Base-by-base conservation (phyloP, 2,113 vertebrate genomes). In the Hydrolagus affinis region DNA sequence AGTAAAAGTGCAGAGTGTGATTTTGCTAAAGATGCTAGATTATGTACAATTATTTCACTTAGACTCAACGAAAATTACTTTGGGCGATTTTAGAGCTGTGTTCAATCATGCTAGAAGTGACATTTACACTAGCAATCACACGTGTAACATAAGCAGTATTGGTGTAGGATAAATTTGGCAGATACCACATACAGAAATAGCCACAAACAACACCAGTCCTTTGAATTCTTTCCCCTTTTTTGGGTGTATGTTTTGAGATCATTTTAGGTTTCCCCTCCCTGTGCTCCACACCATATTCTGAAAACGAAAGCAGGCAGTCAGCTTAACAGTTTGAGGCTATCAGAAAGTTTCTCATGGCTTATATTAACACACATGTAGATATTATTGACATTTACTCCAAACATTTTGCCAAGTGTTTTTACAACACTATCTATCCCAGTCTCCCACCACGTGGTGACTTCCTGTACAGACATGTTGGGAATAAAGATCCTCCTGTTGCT, bases 391-490 rank as follows among this genome's bases (percentile, higher is more conserved):
- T 83, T 66, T 83, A 60, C 8, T 32, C 19, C 10, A 62, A 83
- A 66, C 30, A 66, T 83, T 83, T 66, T 66, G 4, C 78, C 60
- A 83, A 21, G 15, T 83, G n/a, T 83, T 83, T 83, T 66, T 28
- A 83, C 25, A 9, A 17, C 93, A 95, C 94, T 95, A 96, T 92
- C 90, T 95, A 93, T 90, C 92, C 88, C 91, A 88, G 92, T 92
- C 93, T 89, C 88, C 93, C 89, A 93, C 96, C 96, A 96, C 94
- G 95, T 95, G 95, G 93, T 87, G 88, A 91, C 76, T 74, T 89
- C 91, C 88, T 15, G 78, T 85, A 85, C 6, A 11, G 86, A 88
- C 89, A 86, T 76, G 87, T 92, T 78, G 88, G 90, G 89, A 85
- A 89, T 87, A 87, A 64, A 64, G 70, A 89, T 6, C 23, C 86